A percentile compares a stretch with the other conserved stretches of the same genome.
Conservation (phyloP, 2,797 vertebrate species). For the Myotis planiceps region DNA sequence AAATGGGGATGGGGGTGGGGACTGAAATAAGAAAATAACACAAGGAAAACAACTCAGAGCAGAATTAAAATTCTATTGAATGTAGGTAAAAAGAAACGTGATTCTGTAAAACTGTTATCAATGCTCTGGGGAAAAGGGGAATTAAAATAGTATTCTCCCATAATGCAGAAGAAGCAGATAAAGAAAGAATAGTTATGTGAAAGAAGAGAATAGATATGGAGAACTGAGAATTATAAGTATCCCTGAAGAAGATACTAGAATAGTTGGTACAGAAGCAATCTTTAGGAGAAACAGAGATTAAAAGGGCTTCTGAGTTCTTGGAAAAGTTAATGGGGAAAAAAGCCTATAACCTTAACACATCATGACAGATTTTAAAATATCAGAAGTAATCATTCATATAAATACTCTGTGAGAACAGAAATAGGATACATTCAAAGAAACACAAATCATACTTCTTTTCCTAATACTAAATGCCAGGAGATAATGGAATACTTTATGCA, state of each 20-base stretch:
- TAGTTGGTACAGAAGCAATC: not conserved
- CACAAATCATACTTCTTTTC: not conserved
- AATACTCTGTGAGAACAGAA: not conserved
- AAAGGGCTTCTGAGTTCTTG: not conserved
- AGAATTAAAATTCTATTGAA: conserved; percentile 32
- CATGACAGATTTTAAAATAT: conserved; percentile 40
- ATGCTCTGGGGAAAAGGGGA: not conserved
- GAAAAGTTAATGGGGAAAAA: not conserved
- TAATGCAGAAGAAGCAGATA: not conserved
- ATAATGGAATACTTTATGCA: not conserved
- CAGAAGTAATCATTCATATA: not conserved
- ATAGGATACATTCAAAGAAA: not conserved
- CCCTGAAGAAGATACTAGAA: not conserved
- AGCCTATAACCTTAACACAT: not conserved
- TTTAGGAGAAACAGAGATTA: conserved; percentile 6
- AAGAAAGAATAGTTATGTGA: not conserved
- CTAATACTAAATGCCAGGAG: not conserved
- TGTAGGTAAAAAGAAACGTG: not conserved
- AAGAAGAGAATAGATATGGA: not conserved
- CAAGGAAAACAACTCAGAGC: not conserved
- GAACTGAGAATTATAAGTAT: not conserved
- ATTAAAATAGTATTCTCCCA: not conserved
- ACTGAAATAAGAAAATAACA: not conserved
- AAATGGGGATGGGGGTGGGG: not conserved
- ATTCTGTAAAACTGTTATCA: not conserved